Conservation (phyloP, 2,888 invertebrate species). For the Ophion obscuratus region DNA sequence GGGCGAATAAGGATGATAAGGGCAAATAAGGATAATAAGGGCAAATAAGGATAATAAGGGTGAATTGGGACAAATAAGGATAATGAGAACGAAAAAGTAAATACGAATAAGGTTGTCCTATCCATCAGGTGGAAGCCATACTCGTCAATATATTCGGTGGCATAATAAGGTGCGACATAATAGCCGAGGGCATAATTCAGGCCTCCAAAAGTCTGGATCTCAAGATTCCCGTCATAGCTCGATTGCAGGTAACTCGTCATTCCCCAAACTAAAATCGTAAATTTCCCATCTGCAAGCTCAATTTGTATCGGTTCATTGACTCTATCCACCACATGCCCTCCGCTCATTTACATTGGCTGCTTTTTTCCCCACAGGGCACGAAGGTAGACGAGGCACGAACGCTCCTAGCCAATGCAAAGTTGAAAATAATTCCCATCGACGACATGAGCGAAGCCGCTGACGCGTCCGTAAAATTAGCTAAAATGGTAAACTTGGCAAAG, state of each 20-base stretch:
- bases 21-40: too few relatives aligned
- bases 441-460: conserved; percentile 93
- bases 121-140: conserved; percentile 91
- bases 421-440: conserved; percentile 93
- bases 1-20: too few relatives aligned
- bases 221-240: conserved; percentile 96
- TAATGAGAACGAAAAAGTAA: neutral
- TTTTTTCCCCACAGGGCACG: conserved; percentile 87
- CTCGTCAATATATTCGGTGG: conserved; percentile 99
- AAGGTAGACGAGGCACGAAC: conserved; percentile 94
- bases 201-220: conserved; percentile 96
- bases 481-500: conserved; percentile 91
- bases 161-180: conserved; percentile 98
- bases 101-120: neutral
- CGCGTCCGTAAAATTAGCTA: conserved; percentile 91
- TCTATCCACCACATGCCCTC: too few relatives aligned
- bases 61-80: too few relatives aligned
- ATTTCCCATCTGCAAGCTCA: too few relatives aligned
- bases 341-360: neutral
- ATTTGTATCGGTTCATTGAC: too few relatives aligned
- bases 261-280: neutral
- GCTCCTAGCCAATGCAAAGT: conserved; percentile 91
- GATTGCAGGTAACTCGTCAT: conserved; percentile 91
- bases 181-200: conserved; percentile 97
- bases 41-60: too few relatives aligned